Evolutionary conservation across 64 coral and sea anemone species (phyloP), one percentile per base, ranked within the genome.

Genomic region (Stylophora pistillata): DNA sequence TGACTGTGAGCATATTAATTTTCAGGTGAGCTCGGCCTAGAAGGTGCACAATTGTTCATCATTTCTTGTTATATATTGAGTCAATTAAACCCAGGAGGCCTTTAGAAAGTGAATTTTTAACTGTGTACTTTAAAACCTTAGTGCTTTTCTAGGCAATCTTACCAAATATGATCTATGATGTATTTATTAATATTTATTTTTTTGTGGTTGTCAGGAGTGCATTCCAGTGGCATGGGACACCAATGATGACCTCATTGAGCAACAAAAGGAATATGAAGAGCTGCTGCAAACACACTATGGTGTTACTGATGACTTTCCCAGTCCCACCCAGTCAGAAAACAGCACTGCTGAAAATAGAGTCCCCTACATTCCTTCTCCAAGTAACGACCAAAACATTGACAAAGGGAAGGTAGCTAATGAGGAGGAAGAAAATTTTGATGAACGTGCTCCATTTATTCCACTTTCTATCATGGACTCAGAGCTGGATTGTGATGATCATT

Each of bases 1-100:
- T 17, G 87, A 96, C 26, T 96, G 95, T 25, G 95, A 93, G 30
- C 95, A 93, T 69, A 96, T 96, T 74, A 96, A 96, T 76, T 96
- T 96, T 55, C 95, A 96, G 87, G 80, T 84, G n/a, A 27, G 80
- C 15, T 16, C 29, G 21, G 4, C 0, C 21, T 26, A 70, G 3
- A 33, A 47, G 0, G 7, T 47, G 37, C 37, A 47, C 3, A 3
- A 47, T 47, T 47, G 37, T 47, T 7, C 7, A 47, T 47, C 7
- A 7, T 47, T 47, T 47, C 37, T 47, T 47, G 37, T 47, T 3
- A 47, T 4, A 47, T n/a, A n/a, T n/a, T n/a, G n/a, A n/a, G n/a
- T n/a, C n/a, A n/a, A n/a, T n/a, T n/a, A 7, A 47, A 47, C 37
- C 37, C 7, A 4, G 37, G 37, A 47, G 37, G 37, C 37, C 7